Evolutionary conservation across 2,888 invertebrate genomes (phyloP).

Genomic region (Rhopalosiphum nymphaeae): DNA sequence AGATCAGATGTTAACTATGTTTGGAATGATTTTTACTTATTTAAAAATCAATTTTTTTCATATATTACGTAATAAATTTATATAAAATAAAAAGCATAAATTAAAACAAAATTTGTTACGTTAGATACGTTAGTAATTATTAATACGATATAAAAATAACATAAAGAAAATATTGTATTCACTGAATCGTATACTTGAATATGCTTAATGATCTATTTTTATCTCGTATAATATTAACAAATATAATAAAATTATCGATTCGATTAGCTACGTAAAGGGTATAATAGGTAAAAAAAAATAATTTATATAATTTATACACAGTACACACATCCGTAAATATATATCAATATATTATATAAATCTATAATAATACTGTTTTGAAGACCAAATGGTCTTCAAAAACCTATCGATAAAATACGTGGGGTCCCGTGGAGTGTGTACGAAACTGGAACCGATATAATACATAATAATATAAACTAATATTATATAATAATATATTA

Average conservation of each 20-base stretch:
- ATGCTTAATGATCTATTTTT: neutral
- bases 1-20: neutral
- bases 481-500: neutral
- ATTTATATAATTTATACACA: neutral
- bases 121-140: neutral
- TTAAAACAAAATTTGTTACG: neutral
- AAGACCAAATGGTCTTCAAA: conserved; percentile 26
- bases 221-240: neutral
- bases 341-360: neutral
- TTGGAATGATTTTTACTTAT: neutral
- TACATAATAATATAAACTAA: neutral
- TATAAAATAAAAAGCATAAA: neutral
- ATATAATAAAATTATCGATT: neutral
- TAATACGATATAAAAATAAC: neutral
- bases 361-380: neutral
- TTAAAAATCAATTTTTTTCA: neutral
- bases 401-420: conserved; percentile 24
- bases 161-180: neutral
- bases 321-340: neutral
- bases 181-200: neutral
- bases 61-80: neutral
- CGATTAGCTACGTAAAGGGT: neutral
- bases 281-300: neutral
- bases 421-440: neutral
- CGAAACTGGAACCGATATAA: conserved; percentile 38